Evolutionary conservation across 2,797 vertebrate genomes (phyloP).

Genomic region (Coregonus sp.): DNA sequence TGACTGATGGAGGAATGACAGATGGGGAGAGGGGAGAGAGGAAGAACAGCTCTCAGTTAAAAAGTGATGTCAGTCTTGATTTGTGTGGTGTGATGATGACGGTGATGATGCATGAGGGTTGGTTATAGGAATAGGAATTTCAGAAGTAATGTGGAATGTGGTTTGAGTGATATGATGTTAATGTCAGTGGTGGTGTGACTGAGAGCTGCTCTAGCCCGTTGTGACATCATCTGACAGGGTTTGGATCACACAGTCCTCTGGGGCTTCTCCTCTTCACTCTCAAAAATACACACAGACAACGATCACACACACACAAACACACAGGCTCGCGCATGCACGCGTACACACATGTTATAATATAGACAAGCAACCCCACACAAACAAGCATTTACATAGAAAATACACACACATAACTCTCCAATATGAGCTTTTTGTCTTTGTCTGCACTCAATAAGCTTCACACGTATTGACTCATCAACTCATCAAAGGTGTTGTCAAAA

Average conservation of each 20-base stretch:
- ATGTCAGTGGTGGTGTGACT: constrained; percentile 41
- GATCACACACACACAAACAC: constrained; percentile 10
- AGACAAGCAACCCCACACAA: not conserved
- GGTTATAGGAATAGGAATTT: constrained; percentile 26
- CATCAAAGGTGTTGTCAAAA: constrained; percentile 1
- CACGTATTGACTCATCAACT: constrained; percentile 11
- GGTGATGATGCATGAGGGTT: constrained; percentile 18
- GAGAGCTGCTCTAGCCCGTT: constrained; percentile 24
- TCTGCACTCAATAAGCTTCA: not conserved
- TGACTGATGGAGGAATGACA: constrained; percentile 4
- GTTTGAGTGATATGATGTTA: constrained; percentile 35
- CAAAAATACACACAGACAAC: constrained; percentile 26
- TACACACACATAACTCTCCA: not conserved
- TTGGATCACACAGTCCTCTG: constrained; percentile 49
- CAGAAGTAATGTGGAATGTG: constrained; percentile 32
- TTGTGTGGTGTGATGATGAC: constrained; percentile 23
- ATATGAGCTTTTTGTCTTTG: not conserved
- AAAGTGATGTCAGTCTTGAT: constrained; percentile 26
- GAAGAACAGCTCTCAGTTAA: constrained; percentile 23
- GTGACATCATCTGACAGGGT: constrained; percentile 51
- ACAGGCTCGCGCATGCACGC: not conserved
- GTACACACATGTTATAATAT: not conserved
- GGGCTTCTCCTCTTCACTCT: constrained; percentile 30
- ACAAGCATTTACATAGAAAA: not conserved
- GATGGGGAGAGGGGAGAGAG: not conserved